Evolutionary conservation across 1,140 invertebrate genomes (phyloP).

Genomic region (Glossosoma conforme): DNA sequence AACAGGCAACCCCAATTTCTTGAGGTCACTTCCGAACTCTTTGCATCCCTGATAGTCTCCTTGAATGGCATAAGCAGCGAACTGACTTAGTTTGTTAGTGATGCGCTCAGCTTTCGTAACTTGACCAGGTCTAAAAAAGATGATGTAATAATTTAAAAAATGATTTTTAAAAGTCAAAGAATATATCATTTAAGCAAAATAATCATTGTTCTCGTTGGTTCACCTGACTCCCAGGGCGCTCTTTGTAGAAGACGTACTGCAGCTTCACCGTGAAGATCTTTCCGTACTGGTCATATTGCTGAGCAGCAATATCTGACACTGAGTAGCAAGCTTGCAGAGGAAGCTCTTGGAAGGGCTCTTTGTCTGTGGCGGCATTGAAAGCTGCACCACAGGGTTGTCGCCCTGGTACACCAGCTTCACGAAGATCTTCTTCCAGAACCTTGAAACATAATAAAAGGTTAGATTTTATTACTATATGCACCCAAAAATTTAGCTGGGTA

Average conservation of each 20-base stretch:
- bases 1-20: constrained; percentile 90
- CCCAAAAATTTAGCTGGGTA: too few relatives aligned
- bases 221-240: constrained; percentile 85
- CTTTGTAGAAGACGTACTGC: constrained; percentile 98
- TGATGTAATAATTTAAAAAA: constrained; percentile 8
- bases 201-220: too few relatives aligned
- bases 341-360: constrained; percentile 90
- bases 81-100: constrained; percentile 87
- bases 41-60: constrained; percentile 89
- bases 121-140: constrained; percentile 72
- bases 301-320: constrained; percentile 86
- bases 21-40: constrained; percentile 86
- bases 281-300: constrained; percentile 97
- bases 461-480: too few relatives aligned
- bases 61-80: constrained; percentile 90
- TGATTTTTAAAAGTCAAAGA: too few relatives aligned
- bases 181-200: too few relatives aligned
- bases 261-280: constrained; percentile 99
- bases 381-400: constrained; percentile 79
- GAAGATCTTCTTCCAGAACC: constrained; percentile 98
- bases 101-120: constrained; percentile 90
- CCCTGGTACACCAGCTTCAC: constrained; percentile 74
- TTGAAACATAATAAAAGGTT: constrained; percentile 33
- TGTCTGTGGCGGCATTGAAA: constrained; percentile 82
- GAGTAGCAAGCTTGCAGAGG: constrained; percentile 91